A percentile compares a stretch with the other conserved stretches of the same genome.
phyloP scores from a whole-genome alignment of 2,888 invertebrate species.

The Quadroppia sp. region DNA sequence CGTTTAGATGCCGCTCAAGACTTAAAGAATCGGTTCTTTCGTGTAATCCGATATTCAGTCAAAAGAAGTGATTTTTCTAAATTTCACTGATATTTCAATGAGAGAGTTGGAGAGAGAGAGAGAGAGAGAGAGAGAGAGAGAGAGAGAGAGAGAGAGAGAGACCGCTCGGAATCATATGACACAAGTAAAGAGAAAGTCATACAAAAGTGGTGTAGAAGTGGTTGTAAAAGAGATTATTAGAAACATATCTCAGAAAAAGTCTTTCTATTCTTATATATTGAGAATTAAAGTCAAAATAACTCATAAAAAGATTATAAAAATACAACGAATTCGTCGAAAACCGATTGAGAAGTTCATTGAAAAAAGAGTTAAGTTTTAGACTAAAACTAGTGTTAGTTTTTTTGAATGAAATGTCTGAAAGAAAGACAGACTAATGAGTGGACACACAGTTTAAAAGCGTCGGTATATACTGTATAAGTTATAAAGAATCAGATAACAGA shows the following conservation, averaged over 20 bases:
- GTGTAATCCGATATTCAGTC: not conserved
- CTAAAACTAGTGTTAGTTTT: not conserved
- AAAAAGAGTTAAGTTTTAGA: not conserved
- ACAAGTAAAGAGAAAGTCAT: too few relatives aligned
- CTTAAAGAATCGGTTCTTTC: slow-evolving; percentile 11
- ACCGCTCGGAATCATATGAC: not conserved
- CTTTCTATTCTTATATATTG: not conserved
- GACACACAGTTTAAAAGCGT: not conserved
- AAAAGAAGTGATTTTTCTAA: not conserved
- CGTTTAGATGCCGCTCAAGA: slow-evolving; percentile 22
- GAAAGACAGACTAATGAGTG: not conserved
- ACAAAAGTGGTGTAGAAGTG: not conserved
- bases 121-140: not conserved
- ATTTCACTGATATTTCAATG: not conserved
- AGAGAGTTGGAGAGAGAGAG: too few relatives aligned
- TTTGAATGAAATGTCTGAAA: not conserved
- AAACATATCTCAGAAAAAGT: not conserved
- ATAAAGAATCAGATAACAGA: slow-evolving; percentile 15
- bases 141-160: too few relatives aligned
- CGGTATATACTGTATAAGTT: not conserved
- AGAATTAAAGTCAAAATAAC: not conserved
- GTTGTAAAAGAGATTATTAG: not conserved
- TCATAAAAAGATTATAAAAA: not conserved
- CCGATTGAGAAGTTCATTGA: not conserved
- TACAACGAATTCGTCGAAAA: not conserved